A percentile compares a stretch with the other conserved stretches of the same genome.
These are phyloP conservation scores for Tamias sibiricus DNA, from an alignment of 2,113 vertebrate genomes.

Conservation along the genomic window DNA sequence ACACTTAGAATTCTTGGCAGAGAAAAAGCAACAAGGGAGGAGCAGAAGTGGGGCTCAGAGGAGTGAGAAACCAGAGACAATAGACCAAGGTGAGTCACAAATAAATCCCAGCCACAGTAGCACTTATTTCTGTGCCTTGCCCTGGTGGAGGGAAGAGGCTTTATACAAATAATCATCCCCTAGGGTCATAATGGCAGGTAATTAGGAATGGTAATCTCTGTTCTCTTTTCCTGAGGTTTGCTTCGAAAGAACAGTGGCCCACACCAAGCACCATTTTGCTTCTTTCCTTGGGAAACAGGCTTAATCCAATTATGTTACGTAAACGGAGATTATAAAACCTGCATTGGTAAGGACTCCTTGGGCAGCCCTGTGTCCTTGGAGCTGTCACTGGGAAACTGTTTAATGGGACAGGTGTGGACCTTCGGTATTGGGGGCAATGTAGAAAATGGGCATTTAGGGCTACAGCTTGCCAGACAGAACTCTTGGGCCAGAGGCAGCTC, in stretches of 20 bases:
- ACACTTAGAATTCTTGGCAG: neutral
- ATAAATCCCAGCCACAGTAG: neutral
- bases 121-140: neutral
- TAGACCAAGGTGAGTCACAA: neutral
- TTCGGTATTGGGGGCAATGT: conserved; percentile 44
- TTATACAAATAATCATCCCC: neutral
- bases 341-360: conserved; percentile 54
- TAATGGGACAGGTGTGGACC: conserved; percentile 52
- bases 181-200: conserved; percentile 5
- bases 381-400: conserved; percentile 55
- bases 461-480: neutral
- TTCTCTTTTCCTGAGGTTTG: conserved; percentile 9
- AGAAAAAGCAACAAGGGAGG: neutral
- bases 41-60: neutral
- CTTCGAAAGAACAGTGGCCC: conserved; percentile 20
- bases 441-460: conserved; percentile 61
- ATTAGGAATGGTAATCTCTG: conserved; percentile 33
- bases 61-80: neutral
- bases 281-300: conserved; percentile 34
- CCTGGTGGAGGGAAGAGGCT: neutral
- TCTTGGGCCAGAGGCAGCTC: neutral
- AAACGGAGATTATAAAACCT: conserved; percentile 60
- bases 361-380: conserved; percentile 31
- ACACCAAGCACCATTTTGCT: neutral
- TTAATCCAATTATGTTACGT: conserved; percentile 32